Conservation (phyloP, 2,888 invertebrate species). For the Chymomyza procnemis region DNA sequence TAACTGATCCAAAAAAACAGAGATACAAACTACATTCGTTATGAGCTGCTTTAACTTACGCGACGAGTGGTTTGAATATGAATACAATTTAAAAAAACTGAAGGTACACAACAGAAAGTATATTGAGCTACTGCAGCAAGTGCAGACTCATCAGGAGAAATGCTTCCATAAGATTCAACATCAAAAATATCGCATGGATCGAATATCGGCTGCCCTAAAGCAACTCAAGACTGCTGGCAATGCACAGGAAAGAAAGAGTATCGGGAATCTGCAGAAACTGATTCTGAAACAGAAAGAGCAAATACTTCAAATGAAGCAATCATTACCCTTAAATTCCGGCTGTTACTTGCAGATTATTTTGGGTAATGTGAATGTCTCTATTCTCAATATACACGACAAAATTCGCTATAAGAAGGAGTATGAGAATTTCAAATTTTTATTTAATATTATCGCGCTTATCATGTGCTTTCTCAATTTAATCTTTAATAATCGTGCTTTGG, state of each 20-base stretch:
- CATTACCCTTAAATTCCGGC: slow-evolving; percentile 94
- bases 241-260: slow-evolving; percentile 81
- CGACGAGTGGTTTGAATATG: too few species aligned
- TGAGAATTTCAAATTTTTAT: slow-evolving; percentile 97
- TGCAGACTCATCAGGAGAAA: too few species aligned
- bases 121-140: too few species aligned
- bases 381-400: slow-evolving; percentile 97
- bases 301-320: slow-evolving; percentile 94
- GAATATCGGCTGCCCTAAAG: too few species aligned
- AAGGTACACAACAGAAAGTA: too few species aligned
- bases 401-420: slow-evolving; percentile 97
- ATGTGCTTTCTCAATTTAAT: slow-evolving; percentile 91
- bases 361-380: slow-evolving; percentile 98
- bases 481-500: slow-evolving; percentile 87
- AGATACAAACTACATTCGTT: too few species aligned
- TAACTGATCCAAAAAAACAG: too few species aligned
- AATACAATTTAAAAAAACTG: too few species aligned
- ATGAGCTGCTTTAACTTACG: too few species aligned
- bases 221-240: slow-evolving; percentile 58
- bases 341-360: slow-evolving; percentile 94
- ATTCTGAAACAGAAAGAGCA: slow-evolving; percentile 90
- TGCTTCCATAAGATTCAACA: too few species aligned
- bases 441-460: slow-evolving; percentile 94
- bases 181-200: too few species aligned
- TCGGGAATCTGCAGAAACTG: slow-evolving; percentile 85